Conservation (phyloP, 2,797 vertebrate species). For the Melanotaenia parkinsoni region DNA sequence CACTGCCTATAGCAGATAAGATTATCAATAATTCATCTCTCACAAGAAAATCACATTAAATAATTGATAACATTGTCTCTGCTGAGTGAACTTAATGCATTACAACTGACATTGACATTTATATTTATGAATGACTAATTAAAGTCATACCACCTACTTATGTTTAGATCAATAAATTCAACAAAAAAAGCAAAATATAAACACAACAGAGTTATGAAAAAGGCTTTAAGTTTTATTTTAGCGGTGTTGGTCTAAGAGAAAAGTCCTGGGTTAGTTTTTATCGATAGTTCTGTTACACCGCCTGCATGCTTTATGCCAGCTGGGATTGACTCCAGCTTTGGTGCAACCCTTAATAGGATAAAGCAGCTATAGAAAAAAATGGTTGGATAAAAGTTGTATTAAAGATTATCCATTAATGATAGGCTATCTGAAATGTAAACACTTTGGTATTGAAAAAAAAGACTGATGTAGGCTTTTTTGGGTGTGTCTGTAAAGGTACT, state of each 20-base stretch:
- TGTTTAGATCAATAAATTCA: constrained; percentile 29
- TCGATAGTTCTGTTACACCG: constrained; percentile 1
- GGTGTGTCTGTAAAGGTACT: too few relatives aligned
- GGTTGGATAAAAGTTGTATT: not conserved
- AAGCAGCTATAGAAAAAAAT: not conserved
- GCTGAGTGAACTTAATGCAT: constrained; percentile 57
- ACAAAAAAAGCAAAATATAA: not conserved
- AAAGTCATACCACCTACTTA: constrained; percentile 37
- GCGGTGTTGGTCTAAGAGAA: not conserved
- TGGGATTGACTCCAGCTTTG: not conserved
- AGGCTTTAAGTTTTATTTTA: not conserved
- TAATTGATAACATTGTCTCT: constrained; percentile 49
- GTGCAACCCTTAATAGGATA: not conserved
- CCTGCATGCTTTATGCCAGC: not conserved
- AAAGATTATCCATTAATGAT: not conserved
- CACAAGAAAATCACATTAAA: constrained; percentile 43
- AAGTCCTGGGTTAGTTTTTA: not conserved
- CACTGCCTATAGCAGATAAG: constrained; percentile 13
- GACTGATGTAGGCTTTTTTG: not conserved
- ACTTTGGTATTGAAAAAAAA: not conserved
- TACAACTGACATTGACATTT: constrained; percentile 37
- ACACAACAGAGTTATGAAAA: not conserved
- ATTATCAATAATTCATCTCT: constrained; percentile 62
- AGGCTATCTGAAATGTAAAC: not conserved
- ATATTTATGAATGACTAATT: constrained; percentile 52